Conservation (phyloP, 2,113 vertebrate species). For the Calonectris borealis region DNA sequence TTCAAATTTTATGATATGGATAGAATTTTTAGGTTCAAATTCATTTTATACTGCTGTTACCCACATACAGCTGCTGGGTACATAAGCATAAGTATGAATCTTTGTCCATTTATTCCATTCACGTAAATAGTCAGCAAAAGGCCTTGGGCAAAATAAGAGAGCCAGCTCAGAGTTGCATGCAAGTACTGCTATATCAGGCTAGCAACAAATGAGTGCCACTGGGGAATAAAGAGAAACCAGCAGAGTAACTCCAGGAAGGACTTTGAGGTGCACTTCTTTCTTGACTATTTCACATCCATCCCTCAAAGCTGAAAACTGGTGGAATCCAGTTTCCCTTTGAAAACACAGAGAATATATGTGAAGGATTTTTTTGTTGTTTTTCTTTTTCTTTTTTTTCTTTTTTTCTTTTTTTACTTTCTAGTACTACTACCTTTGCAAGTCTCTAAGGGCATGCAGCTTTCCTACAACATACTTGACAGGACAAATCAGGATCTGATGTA, state of each 20-base stretch:
- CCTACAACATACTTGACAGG: background rate
- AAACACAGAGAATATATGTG: background rate
- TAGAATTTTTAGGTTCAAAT: background rate
- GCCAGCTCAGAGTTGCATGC: background rate
- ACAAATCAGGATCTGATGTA: background rate
- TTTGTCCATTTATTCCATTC: background rate
- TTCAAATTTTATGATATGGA: background rate
- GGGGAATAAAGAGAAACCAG: background rate
- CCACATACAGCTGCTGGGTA: background rate
- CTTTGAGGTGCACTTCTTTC: background rate
- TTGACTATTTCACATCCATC: background rate
- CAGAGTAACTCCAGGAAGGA: background rate
- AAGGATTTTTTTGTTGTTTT: background rate
- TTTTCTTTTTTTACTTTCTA: background rate
- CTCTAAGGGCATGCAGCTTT: background rate
- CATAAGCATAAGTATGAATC: background rate
- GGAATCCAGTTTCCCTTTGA: background rate
- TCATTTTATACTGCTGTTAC: background rate
- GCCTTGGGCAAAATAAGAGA: background rate
- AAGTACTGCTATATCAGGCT: background rate
- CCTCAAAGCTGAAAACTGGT: background rate
- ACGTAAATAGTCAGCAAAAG: background rate
- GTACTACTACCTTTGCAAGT: background rate
- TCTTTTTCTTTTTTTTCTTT: rapidly evolving
- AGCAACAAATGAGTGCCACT: background rate